Evolutionary conservation across 2,888 invertebrate species (phyloP), one percentile per base, ranked within the genome.

Genomic region (Aleiodes alternator): DNA sequence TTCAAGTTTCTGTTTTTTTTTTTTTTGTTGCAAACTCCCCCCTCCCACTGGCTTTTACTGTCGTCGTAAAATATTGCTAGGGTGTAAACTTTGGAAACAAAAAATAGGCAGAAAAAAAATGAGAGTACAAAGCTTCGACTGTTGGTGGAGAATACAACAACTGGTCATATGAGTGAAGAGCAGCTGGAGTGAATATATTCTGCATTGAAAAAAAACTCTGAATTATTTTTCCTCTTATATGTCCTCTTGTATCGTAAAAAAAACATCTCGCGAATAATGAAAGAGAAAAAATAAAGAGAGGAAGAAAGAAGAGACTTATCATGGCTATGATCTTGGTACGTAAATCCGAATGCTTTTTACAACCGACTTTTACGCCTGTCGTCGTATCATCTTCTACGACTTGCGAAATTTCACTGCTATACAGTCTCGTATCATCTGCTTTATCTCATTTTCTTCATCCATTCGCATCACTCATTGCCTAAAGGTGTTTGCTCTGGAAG

Each of bases 41-140:
- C 53, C 55, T 16, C 43, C 43, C 23, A 56, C 34, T 34, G 34
- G 53, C 55, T 31, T 55, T 29, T 72, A 51, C 57, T 16, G 38
- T 64, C 75, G 38, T 72, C 68, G 68, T 68, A 68, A 68, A 68
- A 68, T 68, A 68, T 68, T 53, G 68, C 68, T 68, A n/a, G 68
- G 51, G 51, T 68, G 51, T 64, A 64, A 51, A 68, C 51, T 68
- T 68, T 34, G 34, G 50, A 31, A 68, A 53, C 51, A 31, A 51
- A 51, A 23, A 51, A 68, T 23, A 43, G 43, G 43, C 11, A 53
- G 48, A 38, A 38, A 53, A 64, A 68, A 68, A 31, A 53, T n/a
- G 23, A 51, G 6, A 51, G 64, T 11, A 64, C 64, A 64, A 64
- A 64, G 64, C 64, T 64, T 64, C 48, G 48, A 16, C 64, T 64